Base-by-base conservation (phyloP, 2,888 invertebrate genomes). In the Odontocolon sp. region DNA sequence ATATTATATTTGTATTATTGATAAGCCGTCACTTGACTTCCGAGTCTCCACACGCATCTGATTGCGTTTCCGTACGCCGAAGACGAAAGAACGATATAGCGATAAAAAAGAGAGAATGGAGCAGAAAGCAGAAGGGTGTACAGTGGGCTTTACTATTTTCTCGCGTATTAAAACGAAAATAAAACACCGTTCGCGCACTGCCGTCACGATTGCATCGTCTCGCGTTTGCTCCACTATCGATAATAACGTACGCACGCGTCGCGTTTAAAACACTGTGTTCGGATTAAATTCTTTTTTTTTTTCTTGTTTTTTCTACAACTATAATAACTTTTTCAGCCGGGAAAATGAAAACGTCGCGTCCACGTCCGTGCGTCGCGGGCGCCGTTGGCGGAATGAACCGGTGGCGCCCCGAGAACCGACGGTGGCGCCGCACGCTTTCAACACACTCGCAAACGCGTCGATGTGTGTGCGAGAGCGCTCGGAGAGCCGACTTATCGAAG, bases 361-460 rank as follows among this genome's bases (percentile, higher is more conserved):
- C 59, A 86, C 85, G 84, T 86, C 87, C 85, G 82, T 83, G 80
- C 86, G 82, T 83, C 83, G 83, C 87, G 87, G 81, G 81, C 83
- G 85, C 86, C 86, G 82, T 84, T 85, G 85, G 85, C 87, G 83
- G 86, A 88, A 86, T 88, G 87, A 86, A 83, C 84, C 83, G 81
- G 85, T 87, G 87, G 88, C 88, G 87, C 87, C 86, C 84, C 84
- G 79, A 82, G 72, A 77, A 70, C 70, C 82, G 82, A 84, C 77
- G 33, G 81, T 78, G 82, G 87, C 87, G 85, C 86, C 85, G 86
- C 87, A 84, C 84, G 84, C 84, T 79, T 85, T 70, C 9, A 74
- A 79, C 54, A 59, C 72, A 85, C 81, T 80, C 33, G 36, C 67
- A 36, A 47, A 54, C 26, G 45, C 63, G 14, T 47, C 18, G 23